phyloP scores from a whole-genome alignment of 37 sponge, comb jelly and placozoan genomes.

The Chondrilla cf. caribensis region DNA sequence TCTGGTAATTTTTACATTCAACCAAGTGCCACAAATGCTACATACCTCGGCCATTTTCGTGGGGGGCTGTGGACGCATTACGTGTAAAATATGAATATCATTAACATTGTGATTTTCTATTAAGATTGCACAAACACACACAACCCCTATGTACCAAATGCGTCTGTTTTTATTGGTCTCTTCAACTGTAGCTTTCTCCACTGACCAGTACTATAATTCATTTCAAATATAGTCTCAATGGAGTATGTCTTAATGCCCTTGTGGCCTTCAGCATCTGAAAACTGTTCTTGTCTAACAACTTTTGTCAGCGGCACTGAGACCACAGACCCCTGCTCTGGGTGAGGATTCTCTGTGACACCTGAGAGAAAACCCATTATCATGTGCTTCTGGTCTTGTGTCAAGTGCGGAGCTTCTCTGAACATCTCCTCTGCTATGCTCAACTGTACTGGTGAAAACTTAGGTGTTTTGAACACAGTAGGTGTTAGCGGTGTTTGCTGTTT shows the following conservation, averaged over 20 bases:
- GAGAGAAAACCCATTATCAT: slow-evolving; percentile 86
- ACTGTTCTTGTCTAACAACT: slow-evolving; percentile 47
- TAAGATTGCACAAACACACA: too few species aligned
- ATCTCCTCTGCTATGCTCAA: slow-evolving; percentile 76
- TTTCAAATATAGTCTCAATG: slow-evolving; percentile 88
- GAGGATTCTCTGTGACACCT: slow-evolving; percentile 59
- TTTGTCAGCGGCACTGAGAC: slow-evolving; percentile 63
- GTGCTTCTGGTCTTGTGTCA: slow-evolving; percentile 68
- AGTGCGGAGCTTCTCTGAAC: slow-evolving; percentile 73
- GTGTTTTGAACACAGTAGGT: slow-evolving; percentile 14
- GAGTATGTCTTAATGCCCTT: slow-evolving; percentile 28
- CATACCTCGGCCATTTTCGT: slow-evolving; percentile 27
- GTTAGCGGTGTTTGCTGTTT: not conserved
- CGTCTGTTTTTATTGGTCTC: slow-evolving; percentile 44
- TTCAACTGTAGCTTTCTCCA: slow-evolving; percentile 90
- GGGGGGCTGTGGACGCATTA: not conserved
- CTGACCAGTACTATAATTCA: slow-evolving; percentile 86
- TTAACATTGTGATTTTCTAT: not conserved
- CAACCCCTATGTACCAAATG: not conserved
- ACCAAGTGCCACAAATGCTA: too few species aligned
- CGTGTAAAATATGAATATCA: not conserved
- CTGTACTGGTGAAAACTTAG: not conserved
- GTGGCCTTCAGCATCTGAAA: slow-evolving; percentile 7
- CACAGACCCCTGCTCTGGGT: slow-evolving; percentile 43
- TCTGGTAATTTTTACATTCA: too few species aligned